Conservation (phyloP, 1,140 invertebrate genomes). For the Microplitis demolitor region DNA sequence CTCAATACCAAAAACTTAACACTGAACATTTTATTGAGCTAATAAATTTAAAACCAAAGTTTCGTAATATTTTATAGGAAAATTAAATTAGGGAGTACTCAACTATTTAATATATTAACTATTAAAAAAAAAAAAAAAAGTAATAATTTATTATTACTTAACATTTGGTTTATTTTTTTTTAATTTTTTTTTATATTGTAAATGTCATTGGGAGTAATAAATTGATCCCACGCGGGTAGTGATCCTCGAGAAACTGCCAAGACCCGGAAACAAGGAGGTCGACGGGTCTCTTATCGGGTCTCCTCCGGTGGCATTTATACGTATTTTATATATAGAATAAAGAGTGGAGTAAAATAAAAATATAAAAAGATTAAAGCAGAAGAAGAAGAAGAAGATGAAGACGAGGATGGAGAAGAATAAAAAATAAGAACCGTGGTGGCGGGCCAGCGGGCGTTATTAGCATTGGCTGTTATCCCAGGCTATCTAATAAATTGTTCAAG, state of each 20-base stretch:
- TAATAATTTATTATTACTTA: no score
- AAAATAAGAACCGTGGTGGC: not conserved
- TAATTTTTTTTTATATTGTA: not conserved
- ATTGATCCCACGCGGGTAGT: conserved; percentile 2
- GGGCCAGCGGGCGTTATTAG: conserved; percentile 46
- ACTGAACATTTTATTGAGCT: no score
- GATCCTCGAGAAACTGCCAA: conserved; percentile 12
- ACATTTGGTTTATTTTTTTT: not conserved
- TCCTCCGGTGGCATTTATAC: not conserved
- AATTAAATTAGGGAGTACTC: no score
- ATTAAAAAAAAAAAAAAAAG: no score
- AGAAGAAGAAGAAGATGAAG: conserved; percentile 4
- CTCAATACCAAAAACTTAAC: no score
- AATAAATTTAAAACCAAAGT: no score
- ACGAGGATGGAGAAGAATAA: not conserved
- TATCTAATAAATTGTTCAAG: conserved; percentile 58
- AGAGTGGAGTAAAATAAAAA: not conserved
- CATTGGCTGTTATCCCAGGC: conserved; percentile 52
- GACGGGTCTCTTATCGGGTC: conserved; percentile 36
- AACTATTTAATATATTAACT: no score
- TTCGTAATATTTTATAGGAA: no score
- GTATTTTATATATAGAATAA: not conserved
- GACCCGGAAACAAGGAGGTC: conserved; percentile 17
- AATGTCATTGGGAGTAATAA: not conserved
- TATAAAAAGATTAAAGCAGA: conserved; percentile 1